Conservation (phyloP, 2,797 vertebrate genomes). For the Chiroxiphia lanceolata region DNA sequence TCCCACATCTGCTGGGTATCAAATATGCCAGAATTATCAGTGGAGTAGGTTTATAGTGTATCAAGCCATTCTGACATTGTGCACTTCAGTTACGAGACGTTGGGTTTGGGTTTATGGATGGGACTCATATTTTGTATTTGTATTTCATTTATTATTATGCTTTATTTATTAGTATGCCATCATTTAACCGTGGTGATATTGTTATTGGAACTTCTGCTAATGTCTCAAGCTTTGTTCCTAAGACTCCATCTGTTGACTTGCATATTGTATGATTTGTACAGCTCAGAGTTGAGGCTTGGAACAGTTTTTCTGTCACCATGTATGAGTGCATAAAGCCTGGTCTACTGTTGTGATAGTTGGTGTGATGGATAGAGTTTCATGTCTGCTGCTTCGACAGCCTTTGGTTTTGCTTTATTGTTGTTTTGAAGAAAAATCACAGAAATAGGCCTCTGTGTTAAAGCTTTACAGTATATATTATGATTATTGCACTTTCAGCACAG, state of each 20-base stretch:
- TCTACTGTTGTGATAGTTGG: not conserved
- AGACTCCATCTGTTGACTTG: not conserved
- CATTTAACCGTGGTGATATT: not conserved
- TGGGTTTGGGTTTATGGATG: not conserved
- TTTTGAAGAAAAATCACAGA: not conserved
- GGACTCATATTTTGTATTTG: not conserved
- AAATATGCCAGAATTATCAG: not conserved
- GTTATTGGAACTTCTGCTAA: not conserved
- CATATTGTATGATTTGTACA: not conserved
- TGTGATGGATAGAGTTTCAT: not conserved
- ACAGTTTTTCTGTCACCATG: not conserved
- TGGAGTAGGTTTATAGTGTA: not conserved
- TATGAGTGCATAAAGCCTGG: not conserved
- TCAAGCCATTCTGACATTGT: not conserved
- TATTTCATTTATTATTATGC: not conserved
- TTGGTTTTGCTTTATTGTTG: not conserved
- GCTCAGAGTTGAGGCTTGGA: not conserved
- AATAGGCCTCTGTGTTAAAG: not conserved
- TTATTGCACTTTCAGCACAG: not conserved
- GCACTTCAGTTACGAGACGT: not conserved
- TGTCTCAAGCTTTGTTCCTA: not conserved
- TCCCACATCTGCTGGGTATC: not conserved
- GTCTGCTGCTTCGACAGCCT: not conserved
- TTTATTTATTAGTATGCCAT: not conserved
- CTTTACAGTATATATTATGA: not conserved